phyloP scores from a whole-genome alignment of 2,888 invertebrate genomes.

The Eledona agricola region DNA sequence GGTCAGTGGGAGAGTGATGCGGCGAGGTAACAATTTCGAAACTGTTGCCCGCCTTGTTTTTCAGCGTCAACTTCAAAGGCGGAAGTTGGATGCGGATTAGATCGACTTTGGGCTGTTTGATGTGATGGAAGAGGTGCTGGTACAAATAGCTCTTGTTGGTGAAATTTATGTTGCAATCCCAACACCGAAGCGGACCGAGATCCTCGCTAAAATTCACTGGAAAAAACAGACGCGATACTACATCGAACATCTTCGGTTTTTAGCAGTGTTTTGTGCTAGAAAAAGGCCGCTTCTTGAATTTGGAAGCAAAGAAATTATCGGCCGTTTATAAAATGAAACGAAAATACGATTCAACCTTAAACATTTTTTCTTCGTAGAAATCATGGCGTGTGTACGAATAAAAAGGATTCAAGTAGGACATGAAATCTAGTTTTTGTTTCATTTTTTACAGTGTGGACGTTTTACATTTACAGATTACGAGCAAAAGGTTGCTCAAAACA shows the following conservation, averaged over 20 bases:
- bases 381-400: too few species aligned
- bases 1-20: constrained; percentile 4
- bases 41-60: constrained; percentile 53
- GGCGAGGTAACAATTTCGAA: constrained; percentile 58
- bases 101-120: constrained; percentile 66
- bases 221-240: constrained; percentile 6
- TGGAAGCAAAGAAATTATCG: too few species aligned
- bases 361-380: too few species aligned
- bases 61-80: constrained; percentile 64
- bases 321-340: too few species aligned
- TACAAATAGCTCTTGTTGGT: constrained; percentile 63
- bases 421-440: too few species aligned
- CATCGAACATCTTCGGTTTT: background rate
- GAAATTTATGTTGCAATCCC: constrained; percentile 66
- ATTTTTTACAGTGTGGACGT: too few species aligned
- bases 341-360: too few species aligned
- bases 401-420: too few species aligned
- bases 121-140: constrained; percentile 67
- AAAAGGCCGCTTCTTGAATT: constrained; percentile 1
- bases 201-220: constrained; percentile 39
- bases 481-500: too few species aligned
- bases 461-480: too few species aligned
- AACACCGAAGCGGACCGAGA: constrained; percentile 58
- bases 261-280: constrained; percentile 3
- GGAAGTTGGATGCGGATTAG: constrained; percentile 64